Conservation (phyloP, 2,797 vertebrate genomes). For the Momotus momota region DNA sequence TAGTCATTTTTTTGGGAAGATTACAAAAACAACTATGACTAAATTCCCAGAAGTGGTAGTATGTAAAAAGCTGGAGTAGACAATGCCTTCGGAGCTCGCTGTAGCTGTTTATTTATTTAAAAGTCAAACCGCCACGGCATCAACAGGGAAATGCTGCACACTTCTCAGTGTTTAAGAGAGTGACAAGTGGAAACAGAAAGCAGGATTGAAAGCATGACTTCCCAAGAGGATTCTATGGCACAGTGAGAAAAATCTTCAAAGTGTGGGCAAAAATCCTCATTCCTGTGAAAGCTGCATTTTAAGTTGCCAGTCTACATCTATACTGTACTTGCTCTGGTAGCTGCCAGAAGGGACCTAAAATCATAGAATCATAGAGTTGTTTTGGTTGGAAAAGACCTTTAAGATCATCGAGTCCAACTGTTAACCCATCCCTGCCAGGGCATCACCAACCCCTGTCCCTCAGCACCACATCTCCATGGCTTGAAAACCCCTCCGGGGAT, state of each 20-base stretch:
- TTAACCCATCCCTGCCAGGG: too few species aligned
- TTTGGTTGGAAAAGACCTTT: too few species aligned
- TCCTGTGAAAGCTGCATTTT: background rate
- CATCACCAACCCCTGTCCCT: too few species aligned
- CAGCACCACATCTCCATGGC: too few species aligned
- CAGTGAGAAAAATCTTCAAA: background rate
- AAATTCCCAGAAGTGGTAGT: slow-evolving; percentile 43
- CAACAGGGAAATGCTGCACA: background rate
- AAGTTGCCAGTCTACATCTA: background rate
- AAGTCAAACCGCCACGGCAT: slow-evolving; percentile 1
- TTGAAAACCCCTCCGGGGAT: too few species aligned
- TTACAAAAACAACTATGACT: slow-evolving; percentile 35
- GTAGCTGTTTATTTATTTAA: background rate
- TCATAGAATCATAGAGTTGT: too few species aligned
- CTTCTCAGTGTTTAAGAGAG: background rate
- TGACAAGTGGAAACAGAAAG: background rate
- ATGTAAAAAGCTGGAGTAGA: slow-evolving; percentile 6
- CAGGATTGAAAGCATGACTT: background rate
- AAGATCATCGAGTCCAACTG: too few species aligned
- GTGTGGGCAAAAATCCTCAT: background rate
- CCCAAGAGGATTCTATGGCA: background rate
- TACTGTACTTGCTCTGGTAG: background rate
- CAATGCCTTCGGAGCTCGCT: background rate
- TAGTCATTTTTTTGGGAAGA: slow-evolving; percentile 12
- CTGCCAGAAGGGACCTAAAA: background rate